Evolutionary conservation across 2,797 vertebrate genomes (phyloP), one percentile per base, ranked within the genome.

Genomic region (Choloepus didactylus): DNA sequence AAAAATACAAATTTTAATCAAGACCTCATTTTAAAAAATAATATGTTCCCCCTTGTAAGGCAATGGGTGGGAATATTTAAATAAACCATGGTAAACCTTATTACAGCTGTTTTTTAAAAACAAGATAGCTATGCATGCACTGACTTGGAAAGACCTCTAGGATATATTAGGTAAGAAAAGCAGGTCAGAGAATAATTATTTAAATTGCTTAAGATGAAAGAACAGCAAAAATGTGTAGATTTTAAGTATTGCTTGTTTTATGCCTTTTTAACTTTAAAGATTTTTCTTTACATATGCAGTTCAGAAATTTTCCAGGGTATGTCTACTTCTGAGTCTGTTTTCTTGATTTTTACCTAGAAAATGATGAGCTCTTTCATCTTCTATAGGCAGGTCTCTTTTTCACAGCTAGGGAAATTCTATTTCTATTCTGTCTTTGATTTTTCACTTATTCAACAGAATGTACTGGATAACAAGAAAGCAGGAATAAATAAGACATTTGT

Each of bases 1-100:
- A 64, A 60, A n/a, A 67, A 89, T 29, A 83, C 9, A 94, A 18
- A 44, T 87, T 88, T 60, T 82, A 90, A 73, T n/a, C 21, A 72
- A 46, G 6, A 66, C n/a, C n/a, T 89, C 23, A 27, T 64, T 81
- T 67, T 72, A 41, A 81, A 67, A 84, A 56, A 56, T 56, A 29
- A 73, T 10, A 54, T 23, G 75, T 41, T 38, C 12, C 21, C 10
- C 4, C 5, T 62, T 14, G 11, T 49, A 69, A 69, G 38, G 21
- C 11, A 46, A n/a, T 21, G 51, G 79, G 46, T 35, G 10, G 23
- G 23, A 38, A 69, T 60, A 2, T 23, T 85, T 46, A 75, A 73
- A 38, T 41, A 62, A 29, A 77, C 0, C 10, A 19, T 12, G 23
- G 5, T 9, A 51, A 69, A 67, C 9, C 54, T 14, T 49, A 14